Conservation (phyloP, 2,797 vertebrate genomes). For the Merluccius polli region DNA sequence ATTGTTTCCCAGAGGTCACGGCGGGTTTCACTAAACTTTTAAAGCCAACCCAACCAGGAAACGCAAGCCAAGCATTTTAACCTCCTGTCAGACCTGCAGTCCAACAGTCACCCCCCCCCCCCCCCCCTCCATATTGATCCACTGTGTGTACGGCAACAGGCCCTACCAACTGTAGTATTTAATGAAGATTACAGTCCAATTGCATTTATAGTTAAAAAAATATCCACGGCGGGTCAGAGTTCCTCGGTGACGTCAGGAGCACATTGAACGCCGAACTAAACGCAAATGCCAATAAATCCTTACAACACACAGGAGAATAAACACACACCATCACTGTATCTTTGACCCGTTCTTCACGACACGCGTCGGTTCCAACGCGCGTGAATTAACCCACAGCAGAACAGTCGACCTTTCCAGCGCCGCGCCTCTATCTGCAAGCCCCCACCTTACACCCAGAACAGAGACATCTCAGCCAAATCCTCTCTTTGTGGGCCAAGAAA, state of each 20-base stretch:
- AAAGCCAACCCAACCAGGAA: slow-evolving; percentile 78
- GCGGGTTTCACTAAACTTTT: slow-evolving; percentile 82
- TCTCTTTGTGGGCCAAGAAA: slow-evolving; percentile 43
- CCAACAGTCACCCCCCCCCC: slow-evolving; percentile 24
- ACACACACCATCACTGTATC: no score
- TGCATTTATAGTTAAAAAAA: background rate
- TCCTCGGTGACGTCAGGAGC: background rate
- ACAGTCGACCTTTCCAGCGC: background rate
- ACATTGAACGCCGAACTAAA: background rate
- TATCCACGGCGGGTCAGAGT: background rate
- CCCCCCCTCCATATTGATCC: background rate
- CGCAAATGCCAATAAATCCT: background rate
- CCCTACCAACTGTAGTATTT: background rate
- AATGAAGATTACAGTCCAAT: background rate
- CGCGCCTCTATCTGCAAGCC: slow-evolving; percentile 13
- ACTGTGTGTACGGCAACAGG: background rate
- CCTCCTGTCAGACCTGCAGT: slow-evolving; percentile 23
- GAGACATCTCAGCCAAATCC: slow-evolving; percentile 56
- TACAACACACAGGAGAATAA: no score
- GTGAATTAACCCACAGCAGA: no score
- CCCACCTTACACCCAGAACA: slow-evolving; percentile 45
- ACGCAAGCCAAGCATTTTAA: slow-evolving; percentile 65
- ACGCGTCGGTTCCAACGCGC: no score
- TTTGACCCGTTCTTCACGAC: no score
- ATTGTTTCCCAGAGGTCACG: slow-evolving; percentile 88